phyloP scores from a whole-genome alignment of 2,888 invertebrate genomes.

The Psylliodes chrysocephalus region DNA sequence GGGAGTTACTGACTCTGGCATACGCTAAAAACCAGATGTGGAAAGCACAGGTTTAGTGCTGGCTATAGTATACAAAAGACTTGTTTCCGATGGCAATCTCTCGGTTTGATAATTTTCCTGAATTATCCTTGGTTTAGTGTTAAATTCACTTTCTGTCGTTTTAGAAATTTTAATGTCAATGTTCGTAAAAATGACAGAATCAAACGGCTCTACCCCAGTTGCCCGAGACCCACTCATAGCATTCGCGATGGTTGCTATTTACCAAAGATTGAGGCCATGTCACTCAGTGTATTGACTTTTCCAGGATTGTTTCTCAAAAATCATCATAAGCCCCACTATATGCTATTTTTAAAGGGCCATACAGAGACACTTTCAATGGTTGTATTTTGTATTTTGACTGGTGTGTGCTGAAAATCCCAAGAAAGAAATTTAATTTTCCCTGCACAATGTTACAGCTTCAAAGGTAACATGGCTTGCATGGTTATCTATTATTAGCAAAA shows the following conservation, averaged over 20 bases:
- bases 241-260: too few relatives aligned
- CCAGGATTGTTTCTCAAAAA: neutral
- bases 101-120: neutral
- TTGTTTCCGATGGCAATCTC: neutral
- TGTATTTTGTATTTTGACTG: slow-evolving; percentile 30
- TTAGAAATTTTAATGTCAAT: neutral
- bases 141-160: neutral
- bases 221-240: neutral
- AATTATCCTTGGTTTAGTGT: too few relatives aligned
- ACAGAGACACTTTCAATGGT: slow-evolving; percentile 32
- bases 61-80: slow-evolving; percentile 4
- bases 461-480: slow-evolving; percentile 34
- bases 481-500: slow-evolving; percentile 34
- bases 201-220: neutral
- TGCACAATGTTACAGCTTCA: slow-evolving; percentile 27
- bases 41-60: slow-evolving; percentile 6
- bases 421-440: slow-evolving; percentile 23
- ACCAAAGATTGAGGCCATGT: neutral
- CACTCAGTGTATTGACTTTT: neutral
- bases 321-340: slow-evolving; percentile 32
- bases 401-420: slow-evolving; percentile 33
- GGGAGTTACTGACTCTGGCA: neutral
- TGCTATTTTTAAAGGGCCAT: slow-evolving; percentile 33
- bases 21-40: neutral
- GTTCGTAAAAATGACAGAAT: slow-evolving; percentile 1